Evolutionary conservation across 2,113 vertebrate species (phyloP).

Genomic region (Symphodus melops): DNA sequence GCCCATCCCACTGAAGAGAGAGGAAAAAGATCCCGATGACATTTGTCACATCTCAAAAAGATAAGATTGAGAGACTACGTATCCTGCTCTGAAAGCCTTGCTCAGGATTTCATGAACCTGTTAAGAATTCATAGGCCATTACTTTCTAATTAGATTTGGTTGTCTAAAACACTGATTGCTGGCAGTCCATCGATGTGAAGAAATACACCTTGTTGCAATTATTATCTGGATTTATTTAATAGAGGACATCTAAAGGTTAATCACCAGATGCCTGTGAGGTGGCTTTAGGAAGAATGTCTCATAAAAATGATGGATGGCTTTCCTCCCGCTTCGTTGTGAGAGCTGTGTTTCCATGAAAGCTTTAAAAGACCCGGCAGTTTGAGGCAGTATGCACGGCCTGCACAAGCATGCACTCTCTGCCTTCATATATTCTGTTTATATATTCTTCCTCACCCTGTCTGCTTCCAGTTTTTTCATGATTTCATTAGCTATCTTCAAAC

Average conservation of each 20-base stretch:
- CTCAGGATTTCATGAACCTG: constrained; percentile 24
- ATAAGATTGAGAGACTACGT: not conserved
- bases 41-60: constrained; percentile 1
- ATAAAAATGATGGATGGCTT: constrained; percentile 60
- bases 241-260: constrained; percentile 72
- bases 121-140: constrained; percentile 44
- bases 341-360: constrained; percentile 9
- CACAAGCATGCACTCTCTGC: not conserved
- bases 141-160: constrained; percentile 65
- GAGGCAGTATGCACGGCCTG: not conserved
- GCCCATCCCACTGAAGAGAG: not conserved
- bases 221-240: constrained; percentile 69
- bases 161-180: constrained; percentile 46
- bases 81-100: constrained; percentile 8
- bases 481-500: constrained; percentile 40
- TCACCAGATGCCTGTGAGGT: constrained; percentile 63
- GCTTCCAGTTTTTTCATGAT: constrained; percentile 12
- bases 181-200: constrained; percentile 47
- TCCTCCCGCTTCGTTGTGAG: not conserved
- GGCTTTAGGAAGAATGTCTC: constrained; percentile 46
- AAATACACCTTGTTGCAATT: constrained; percentile 69
- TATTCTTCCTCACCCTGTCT: not conserved
- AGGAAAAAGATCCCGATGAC: constrained; percentile 13
- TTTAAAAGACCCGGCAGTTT: constrained; percentile 1
- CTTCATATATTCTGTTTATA: not conserved